Evolutionary conservation across 2,888 invertebrate species (phyloP).

Genomic region (Hoplodrina blanda): DNA sequence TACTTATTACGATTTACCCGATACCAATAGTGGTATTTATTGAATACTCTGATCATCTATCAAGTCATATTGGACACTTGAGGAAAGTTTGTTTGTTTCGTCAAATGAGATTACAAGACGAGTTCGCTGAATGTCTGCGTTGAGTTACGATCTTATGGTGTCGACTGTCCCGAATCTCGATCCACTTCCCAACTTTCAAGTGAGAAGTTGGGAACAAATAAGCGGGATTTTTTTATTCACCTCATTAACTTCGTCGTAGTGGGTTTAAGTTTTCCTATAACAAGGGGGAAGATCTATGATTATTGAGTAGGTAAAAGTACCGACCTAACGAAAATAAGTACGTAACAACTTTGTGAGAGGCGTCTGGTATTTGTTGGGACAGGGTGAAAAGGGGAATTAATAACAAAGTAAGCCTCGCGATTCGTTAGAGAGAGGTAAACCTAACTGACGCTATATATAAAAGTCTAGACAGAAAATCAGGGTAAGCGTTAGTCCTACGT

Average conservation of each 20-base stretch:
- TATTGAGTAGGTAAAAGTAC: constrained; percentile 44
- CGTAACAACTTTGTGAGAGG: constrained; percentile 46
- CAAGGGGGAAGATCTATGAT: constrained; percentile 39
- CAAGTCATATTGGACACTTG: constrained; percentile 58
- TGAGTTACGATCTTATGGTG: constrained; percentile 57
- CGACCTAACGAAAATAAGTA: constrained; percentile 32
- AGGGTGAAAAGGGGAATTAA: constrained; percentile 39
- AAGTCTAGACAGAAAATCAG: constrained; percentile 52
- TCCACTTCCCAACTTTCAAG: constrained; percentile 57
- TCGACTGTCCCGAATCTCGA: constrained; percentile 47
- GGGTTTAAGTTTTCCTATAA: constrained; percentile 55
- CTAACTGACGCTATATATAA: constrained; percentile 20
- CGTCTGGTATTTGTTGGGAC: constrained; percentile 39
- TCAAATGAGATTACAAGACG: constrained; percentile 49
- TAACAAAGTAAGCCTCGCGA: constrained; percentile 39
- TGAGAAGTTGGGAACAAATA: constrained; percentile 58
- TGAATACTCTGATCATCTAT: constrained; percentile 54
- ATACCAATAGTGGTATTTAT: constrained; percentile 58
- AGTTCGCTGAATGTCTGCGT: constrained; percentile 34
- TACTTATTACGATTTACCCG: constrained; percentile 55
- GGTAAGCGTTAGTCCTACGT: constrained; percentile 25
- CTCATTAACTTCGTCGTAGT: constrained; percentile 55
- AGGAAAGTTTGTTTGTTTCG: constrained; percentile 58
- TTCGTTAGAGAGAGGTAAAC: constrained; percentile 45
- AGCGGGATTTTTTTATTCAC: constrained; percentile 54